Evolutionary conservation across 2,888 invertebrate species (phyloP).

Genomic region (Dyspetes luteomarginatus): DNA sequence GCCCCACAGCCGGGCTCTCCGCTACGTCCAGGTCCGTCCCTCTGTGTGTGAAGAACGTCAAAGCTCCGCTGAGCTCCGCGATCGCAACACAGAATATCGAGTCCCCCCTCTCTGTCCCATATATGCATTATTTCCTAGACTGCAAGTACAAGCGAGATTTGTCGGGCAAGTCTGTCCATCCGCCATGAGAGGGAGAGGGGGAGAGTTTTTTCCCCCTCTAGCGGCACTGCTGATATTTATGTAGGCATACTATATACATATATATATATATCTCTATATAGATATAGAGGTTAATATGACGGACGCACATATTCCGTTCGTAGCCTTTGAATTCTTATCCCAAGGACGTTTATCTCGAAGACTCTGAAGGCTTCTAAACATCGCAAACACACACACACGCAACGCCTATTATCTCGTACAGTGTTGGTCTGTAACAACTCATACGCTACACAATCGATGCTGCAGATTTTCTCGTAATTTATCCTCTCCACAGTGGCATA

Average conservation of each 20-base stretch:
- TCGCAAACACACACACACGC: neutral
- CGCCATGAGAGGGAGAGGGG: no score
- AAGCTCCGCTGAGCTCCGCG: neutral
- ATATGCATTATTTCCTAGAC: conserved; percentile 72
- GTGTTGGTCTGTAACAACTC: neutral
- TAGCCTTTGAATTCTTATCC: conserved; percentile 71
- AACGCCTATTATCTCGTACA: neutral
- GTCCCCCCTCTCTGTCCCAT: conserved; percentile 24
- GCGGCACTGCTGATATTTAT: no score
- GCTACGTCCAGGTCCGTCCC: conserved; percentile 2
- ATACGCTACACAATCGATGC: neutral
- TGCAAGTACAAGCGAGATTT: conserved; percentile 32
- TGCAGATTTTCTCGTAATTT: neutral
- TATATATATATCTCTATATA: neutral
- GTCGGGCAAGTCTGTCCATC: neutral
- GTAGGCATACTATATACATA: neutral
- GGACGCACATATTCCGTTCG: conserved; percentile 64
- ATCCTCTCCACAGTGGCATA: neutral
- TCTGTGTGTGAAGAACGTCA: conserved; percentile 5
- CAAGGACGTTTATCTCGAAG: conserved; percentile 70
- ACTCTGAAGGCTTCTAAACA: neutral
- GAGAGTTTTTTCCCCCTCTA: no score
- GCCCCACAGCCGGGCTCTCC: conserved; percentile 67
- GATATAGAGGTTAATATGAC: neutral
- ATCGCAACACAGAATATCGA: conserved; percentile 8